A percentile compares a stretch with the other conserved stretches of the same genome.
phyloP scores from a whole-genome alignment of 1,140 invertebrate genomes.

The Hesperophylax magnus region DNA sequence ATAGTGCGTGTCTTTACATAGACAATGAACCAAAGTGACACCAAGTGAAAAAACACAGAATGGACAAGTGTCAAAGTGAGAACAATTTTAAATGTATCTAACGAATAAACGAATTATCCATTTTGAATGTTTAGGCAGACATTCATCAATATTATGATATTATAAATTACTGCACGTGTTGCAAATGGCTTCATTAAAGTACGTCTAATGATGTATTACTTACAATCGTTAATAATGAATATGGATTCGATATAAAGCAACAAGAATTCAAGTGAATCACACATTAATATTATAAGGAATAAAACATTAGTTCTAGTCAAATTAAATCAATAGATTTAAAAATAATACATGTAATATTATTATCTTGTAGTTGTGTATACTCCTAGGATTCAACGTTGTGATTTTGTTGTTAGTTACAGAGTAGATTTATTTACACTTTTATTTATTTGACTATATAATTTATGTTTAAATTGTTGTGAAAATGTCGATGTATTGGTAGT shows the following conservation, averaged over 20 bases:
- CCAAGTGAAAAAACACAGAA: not conserved
- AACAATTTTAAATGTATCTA: conserved; percentile 21
- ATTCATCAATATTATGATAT: conserved; percentile 19
- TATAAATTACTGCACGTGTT: not conserved
- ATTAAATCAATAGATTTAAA: conserved; percentile 38
- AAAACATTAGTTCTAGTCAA: conserved; percentile 40
- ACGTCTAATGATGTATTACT: conserved; percentile 8
- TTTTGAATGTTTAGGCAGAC: conserved; percentile 36
- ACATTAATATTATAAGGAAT: conserved; percentile 12
- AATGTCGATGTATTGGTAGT: conserved; percentile 55
- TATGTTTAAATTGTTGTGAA: conserved; percentile 56
- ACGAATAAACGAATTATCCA: conserved; percentile 36
- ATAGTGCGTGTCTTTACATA: not conserved
- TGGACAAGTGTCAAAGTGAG: not conserved
- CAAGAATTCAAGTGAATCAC: conserved; percentile 22
- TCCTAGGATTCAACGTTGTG: conserved; percentile 54
- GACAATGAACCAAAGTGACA: conserved; percentile 9
- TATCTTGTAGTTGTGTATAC: conserved; percentile 49
- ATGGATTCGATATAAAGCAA: conserved; percentile 29
- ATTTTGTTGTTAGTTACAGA: conserved; percentile 54
- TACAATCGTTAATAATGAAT: conserved; percentile 12
- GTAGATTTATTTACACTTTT: conserved; percentile 52
- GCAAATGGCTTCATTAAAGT: conserved; percentile 8
- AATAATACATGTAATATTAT: conserved; percentile 38
- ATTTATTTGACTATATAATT: conserved; percentile 44